Evolutionary conservation across 1,140 invertebrate genomes (phyloP).

Genomic region (Varroa destructor): DNA sequence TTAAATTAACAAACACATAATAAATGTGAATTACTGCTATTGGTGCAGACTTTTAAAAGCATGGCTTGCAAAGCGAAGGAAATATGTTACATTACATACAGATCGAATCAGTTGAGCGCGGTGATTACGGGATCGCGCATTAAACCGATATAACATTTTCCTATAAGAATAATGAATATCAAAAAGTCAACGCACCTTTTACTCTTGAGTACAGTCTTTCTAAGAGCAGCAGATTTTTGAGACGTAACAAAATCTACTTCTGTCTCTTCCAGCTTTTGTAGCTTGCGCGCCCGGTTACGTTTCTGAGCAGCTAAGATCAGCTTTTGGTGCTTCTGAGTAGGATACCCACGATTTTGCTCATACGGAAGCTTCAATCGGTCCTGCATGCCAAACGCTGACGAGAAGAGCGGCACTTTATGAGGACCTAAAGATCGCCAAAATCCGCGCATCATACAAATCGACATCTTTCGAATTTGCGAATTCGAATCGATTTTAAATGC

Average conservation of each 20-base stretch:
- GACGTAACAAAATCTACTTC: not conserved
- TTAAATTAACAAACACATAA: too few species aligned
- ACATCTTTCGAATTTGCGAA: too few species aligned
- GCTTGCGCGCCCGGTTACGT: not conserved
- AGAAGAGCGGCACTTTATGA: too few species aligned
- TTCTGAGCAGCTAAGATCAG: not conserved
- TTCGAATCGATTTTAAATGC: too few species aligned
- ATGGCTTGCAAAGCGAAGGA: too few species aligned
- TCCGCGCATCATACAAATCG: too few species aligned
- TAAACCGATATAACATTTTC: not conserved
- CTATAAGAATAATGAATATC: not conserved
- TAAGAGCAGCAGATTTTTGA: not conserved
- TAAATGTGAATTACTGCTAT: too few species aligned
- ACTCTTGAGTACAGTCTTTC: slow-evolving; percentile 9
- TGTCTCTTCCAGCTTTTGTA: not conserved
- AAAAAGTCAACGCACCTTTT: not conserved
- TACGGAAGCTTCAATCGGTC: too few species aligned
- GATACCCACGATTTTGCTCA: slow-evolving; percentile 4
- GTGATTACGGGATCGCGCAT: not conserved
- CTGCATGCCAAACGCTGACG: too few species aligned
- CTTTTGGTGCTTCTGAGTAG: slow-evolving; percentile 11
- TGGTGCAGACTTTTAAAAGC: too few species aligned
- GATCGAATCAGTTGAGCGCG: not conserved
- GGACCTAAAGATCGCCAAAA: too few species aligned
- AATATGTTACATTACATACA: too few species aligned